Conservation (phyloP, 2,797 vertebrate species). For the Halcyon leucocephala region DNA sequence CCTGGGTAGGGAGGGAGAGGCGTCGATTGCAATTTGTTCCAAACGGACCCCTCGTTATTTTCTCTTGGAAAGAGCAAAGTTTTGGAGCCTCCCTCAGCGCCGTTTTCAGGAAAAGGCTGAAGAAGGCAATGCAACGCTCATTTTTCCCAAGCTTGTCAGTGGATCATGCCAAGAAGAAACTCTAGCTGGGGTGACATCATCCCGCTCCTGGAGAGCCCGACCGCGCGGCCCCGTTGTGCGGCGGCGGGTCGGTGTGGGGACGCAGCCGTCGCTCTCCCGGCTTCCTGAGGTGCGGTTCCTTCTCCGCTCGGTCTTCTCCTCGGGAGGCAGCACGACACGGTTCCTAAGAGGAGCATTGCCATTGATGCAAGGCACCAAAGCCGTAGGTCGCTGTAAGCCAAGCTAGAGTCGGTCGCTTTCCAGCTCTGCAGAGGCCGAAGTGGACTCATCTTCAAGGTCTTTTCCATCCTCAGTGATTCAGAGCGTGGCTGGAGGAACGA, state of each 20-base stretch:
- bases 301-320: not conserved
- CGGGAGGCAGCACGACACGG: not conserved
- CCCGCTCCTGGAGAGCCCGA: not conserved
- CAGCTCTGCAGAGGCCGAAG: not conserved
- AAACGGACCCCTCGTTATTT: not conserved
- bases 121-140: not conserved
- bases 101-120: not conserved
- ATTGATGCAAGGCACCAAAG: not conserved
- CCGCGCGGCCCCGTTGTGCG: not conserved
- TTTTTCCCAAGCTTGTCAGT: not conserved
- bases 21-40: not conserved
- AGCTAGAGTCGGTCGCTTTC: too few relatives aligned
- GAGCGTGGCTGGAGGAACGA: not conserved
- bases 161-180: not conserved
- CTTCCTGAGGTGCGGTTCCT: not conserved
- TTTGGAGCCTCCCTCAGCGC: not conserved
- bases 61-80: not conserved
- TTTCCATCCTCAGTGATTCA: not conserved
- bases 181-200: not conserved
- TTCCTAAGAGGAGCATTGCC: not conserved
- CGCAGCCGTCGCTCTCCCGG: accelerated
- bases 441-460: not conserved
- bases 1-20: not conserved
- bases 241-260: not conserved
- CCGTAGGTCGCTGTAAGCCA: accelerated